Evolutionary conservation across 2,113 vertebrate genomes (phyloP).

Genomic region (Pelvicachromis taeniatus): DNA sequence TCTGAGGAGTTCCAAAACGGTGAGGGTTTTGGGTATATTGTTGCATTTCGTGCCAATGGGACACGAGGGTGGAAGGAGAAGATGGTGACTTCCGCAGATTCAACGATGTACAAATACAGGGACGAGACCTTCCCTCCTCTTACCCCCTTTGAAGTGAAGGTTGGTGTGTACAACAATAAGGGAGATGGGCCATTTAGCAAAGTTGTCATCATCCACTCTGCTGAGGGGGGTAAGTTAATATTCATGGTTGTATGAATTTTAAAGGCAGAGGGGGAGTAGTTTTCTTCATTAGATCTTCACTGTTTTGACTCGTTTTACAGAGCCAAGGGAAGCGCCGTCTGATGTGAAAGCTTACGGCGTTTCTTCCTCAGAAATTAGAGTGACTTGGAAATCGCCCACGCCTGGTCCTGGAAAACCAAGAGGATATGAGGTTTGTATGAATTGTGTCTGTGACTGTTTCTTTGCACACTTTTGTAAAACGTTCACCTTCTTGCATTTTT

Average conservation of each 20-base stretch:
- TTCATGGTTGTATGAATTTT: neutral
- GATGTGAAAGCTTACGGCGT: slow-evolving; percentile 85
- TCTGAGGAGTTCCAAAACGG: slow-evolving; percentile 98
- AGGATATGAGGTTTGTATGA: slow-evolving; percentile 87
- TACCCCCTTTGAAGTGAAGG: slow-evolving; percentile 94
- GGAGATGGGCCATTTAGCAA: slow-evolving; percentile 94
- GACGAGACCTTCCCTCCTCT: slow-evolving; percentile 95
- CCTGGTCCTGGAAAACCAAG: slow-evolving; percentile 88
- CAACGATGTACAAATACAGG: slow-evolving; percentile 91
- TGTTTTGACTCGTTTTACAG: slow-evolving; percentile 68
- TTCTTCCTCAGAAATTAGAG: slow-evolving; percentile 89
- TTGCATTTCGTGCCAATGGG: slow-evolving; percentile 93
- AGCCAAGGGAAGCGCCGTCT: slow-evolving; percentile 85
- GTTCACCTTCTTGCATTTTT: neutral
- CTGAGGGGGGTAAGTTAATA: slow-evolving; percentile 84
- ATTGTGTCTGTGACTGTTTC: neutral
- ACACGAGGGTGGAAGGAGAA: slow-evolving; percentile 96
- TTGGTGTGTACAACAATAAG: slow-evolving; percentile 97
- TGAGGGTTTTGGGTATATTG: slow-evolving; percentile 95
- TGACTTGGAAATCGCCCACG: slow-evolving; percentile 84
- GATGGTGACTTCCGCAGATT: slow-evolving; percentile 95
- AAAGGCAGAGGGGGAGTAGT: neutral
- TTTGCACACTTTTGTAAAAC: neutral
- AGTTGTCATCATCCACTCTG: slow-evolving; percentile 90
- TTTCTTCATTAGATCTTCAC: neutral